Conservation (phyloP, 2,797 vertebrate genomes). For the Falco novaeseelandiae region DNA sequence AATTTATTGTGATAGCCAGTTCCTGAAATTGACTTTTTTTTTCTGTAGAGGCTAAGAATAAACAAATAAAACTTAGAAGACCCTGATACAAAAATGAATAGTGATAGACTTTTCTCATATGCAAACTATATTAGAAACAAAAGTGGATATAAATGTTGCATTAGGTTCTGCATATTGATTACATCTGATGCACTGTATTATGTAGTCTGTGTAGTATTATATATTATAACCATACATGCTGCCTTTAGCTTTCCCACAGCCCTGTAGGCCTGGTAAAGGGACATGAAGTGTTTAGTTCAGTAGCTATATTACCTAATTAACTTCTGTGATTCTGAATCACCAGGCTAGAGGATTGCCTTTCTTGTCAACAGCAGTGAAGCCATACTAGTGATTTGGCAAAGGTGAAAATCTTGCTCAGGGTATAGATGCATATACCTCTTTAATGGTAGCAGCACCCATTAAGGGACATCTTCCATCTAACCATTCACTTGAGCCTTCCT, state of each 20-base stretch:
- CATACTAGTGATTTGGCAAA: neutral
- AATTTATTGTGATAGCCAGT: neutral
- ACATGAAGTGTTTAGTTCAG: neutral
- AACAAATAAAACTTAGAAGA: neutral
- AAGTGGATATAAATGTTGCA: neutral
- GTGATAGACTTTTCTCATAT: neutral
- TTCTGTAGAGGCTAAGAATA: neutral
- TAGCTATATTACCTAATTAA: neutral
- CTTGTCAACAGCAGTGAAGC: neutral
- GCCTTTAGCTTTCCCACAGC: neutral
- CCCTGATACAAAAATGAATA: neutral
- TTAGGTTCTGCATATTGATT: neutral
- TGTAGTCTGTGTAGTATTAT: neutral
- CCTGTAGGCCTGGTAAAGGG: neutral
- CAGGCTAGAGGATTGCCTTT: neutral
- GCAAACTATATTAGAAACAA: neutral
- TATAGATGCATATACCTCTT: neutral
- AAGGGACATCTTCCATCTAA: neutral
- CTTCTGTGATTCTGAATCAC: neutral
- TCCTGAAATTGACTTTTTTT: neutral
- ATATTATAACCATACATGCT: neutral
- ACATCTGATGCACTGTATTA: neutral
- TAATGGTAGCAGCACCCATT: accelerated
- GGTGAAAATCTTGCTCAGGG: neutral
- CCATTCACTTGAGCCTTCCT: neutral